phyloP scores from a whole-genome alignment of 2,888 invertebrate genomes.

The Drosophila longiperda region DNA sequence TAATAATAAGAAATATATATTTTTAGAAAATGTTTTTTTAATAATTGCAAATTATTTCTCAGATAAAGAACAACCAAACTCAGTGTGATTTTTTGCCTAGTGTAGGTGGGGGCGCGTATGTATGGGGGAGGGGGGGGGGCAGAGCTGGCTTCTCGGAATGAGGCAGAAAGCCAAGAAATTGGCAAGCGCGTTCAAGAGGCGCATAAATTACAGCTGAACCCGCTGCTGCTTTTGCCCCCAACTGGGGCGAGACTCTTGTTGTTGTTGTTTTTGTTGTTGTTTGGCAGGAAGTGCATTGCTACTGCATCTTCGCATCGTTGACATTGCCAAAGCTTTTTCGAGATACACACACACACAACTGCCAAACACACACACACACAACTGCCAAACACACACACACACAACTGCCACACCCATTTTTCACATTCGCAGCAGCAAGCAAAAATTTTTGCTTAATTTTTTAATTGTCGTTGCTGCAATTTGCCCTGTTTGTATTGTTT shows the following conservation, averaged over 20 bases:
- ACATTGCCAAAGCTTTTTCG: conserved; percentile 56
- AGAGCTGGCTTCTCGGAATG: conserved; percentile 59
- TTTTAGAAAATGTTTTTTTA: too few species aligned
- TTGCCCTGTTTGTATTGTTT: conserved; percentile 23
- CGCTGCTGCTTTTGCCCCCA: conserved; percentile 9
- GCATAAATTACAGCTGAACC: conserved; percentile 69
- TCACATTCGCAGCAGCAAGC: conserved; percentile 30
- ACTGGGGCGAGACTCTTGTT: conserved; percentile 27
- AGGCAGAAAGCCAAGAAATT: conserved; percentile 58
- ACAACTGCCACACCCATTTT: conserved; percentile 49
- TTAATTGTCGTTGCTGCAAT: conserved; percentile 63
- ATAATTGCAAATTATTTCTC: not conserved
- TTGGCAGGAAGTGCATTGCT: conserved; percentile 68
- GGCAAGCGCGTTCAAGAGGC: conserved; percentile 77
- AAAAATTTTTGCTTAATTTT: conserved; percentile 65
- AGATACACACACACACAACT: not conserved
- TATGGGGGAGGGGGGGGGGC: too few species aligned
- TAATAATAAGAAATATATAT: too few species aligned
- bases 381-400: conserved; percentile 2
- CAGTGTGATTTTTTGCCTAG: not conserved
- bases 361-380: not conserved
- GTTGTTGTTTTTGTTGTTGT: conserved; percentile 20
- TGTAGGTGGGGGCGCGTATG: conserved; percentile 10
- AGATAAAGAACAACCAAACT: not conserved
- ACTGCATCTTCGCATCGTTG: conserved; percentile 58